Conservation (phyloP, 2,888 invertebrate genomes). For the Cinara cedri region DNA sequence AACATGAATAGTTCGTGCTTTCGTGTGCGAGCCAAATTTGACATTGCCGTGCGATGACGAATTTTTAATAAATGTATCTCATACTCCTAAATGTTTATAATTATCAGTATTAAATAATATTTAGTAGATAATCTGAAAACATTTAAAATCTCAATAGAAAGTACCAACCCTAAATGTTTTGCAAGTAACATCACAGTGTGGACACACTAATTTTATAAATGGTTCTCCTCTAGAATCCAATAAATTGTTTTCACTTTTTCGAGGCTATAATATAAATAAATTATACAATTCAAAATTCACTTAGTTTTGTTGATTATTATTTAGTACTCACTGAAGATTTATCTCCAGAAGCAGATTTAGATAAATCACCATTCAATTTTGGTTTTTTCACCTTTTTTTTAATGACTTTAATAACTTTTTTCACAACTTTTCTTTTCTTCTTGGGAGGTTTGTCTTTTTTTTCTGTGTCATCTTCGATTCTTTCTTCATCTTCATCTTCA, state of each 20-base stretch:
- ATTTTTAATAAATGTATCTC: conserved; percentile 54
- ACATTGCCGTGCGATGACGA: conserved; percentile 57
- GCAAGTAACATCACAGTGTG: conserved; percentile 78
- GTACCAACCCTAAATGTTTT: conserved; percentile 73
- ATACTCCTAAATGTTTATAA: conserved; percentile 46
- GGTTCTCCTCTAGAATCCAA: conserved; percentile 61
- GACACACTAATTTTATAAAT: conserved; percentile 72
- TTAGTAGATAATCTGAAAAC: background rate
- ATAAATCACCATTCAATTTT: conserved; percentile 42
- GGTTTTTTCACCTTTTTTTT: conserved; percentile 47
- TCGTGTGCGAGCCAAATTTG: conserved; percentile 34
- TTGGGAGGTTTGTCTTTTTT: conserved; percentile 35
- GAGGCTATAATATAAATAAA: conserved; percentile 17
- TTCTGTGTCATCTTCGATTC: conserved; percentile 13
- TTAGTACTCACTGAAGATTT: conserved; percentile 38
- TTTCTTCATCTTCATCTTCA: conserved; percentile 44
- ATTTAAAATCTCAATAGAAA: background rate
- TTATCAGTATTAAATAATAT: background rate
- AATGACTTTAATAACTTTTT: conserved; percentile 46
- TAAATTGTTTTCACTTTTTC: conserved; percentile 45
- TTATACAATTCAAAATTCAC: background rate
- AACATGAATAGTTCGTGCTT: conserved; percentile 63
- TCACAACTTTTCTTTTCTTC: conserved; percentile 45
- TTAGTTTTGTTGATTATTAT: background rate
- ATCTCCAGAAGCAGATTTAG: conserved; percentile 42